These are phyloP conservation scores for Spodoptera picta DNA, from an alignment of 2,888 invertebrate genomes.

Conservation along the genomic window DNA sequence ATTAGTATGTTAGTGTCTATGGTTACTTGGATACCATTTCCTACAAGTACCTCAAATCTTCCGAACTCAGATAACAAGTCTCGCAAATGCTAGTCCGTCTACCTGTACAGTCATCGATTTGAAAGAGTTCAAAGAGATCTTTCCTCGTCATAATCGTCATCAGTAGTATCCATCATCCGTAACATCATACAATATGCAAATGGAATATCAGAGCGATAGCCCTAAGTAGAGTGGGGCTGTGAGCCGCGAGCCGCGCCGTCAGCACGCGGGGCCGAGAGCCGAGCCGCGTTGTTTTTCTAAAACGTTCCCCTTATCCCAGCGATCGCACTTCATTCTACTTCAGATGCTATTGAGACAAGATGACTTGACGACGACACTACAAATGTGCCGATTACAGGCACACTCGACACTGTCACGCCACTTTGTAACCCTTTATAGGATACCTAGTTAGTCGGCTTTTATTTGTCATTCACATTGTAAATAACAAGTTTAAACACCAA, in stretches of 20 bases:
- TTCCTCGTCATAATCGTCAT: too few species aligned
- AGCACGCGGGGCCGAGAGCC: slow-evolving; percentile 33
- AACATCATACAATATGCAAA: slow-evolving; percentile 6
- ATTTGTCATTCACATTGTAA: neutral
- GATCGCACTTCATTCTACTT: slow-evolving; percentile 23
- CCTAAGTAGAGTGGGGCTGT: slow-evolving; percentile 27
- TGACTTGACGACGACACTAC: slow-evolving; percentile 30
- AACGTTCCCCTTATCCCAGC: slow-evolving; percentile 31
- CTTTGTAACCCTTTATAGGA: slow-evolving; percentile 16
- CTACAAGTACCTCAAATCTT: too few species aligned
- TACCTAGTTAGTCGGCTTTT: neutral
- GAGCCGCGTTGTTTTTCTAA: slow-evolving; percentile 45
- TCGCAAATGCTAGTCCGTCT: too few species aligned
- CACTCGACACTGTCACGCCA: slow-evolving; percentile 6
- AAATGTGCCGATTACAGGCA: slow-evolving; percentile 38
- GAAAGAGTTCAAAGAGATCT: too few species aligned
- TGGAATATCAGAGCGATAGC: slow-evolving; percentile 15
- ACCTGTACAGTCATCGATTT: too few species aligned
- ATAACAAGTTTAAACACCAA: neutral
- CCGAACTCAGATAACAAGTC: too few species aligned
- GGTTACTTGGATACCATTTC: too few species aligned
- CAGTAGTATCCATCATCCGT: too few species aligned
- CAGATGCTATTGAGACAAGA: slow-evolving; percentile 35
- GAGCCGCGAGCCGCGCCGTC: slow-evolving; percentile 39
- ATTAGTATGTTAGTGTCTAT: neutral